phyloP scores from a whole-genome alignment of 2,888 invertebrate species.

The Andrena dorsata region DNA sequence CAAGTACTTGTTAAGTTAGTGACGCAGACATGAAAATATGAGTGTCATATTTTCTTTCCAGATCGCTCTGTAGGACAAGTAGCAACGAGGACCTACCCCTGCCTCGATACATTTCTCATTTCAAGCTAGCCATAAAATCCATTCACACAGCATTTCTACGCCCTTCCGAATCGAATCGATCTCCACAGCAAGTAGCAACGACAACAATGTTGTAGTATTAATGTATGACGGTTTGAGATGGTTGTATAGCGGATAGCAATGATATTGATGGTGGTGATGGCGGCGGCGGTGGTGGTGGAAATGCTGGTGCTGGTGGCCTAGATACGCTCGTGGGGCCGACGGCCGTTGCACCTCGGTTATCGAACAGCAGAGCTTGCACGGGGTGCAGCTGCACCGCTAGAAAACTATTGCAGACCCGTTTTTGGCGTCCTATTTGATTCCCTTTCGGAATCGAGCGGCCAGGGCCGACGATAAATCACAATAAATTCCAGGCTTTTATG shows the following conservation, averaged over 20 bases:
- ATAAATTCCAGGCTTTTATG: background rate
- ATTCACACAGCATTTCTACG: background rate
- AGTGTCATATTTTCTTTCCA: no score
- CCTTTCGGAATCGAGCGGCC: conserved; percentile 27
- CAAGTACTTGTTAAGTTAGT: no score
- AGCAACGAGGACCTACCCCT: no score
- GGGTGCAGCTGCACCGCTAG: conserved; percentile 72
- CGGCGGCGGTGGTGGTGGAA: conserved; percentile 49
- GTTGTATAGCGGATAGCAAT: conserved; percentile 48
- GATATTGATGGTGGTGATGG: conserved; percentile 51
- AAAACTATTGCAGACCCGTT: conserved; percentile 61
- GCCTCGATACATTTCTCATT: background rate
- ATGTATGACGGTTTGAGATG: conserved; percentile 30
- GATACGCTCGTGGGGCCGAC: conserved; percentile 80
- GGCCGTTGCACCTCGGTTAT: conserved; percentile 82
- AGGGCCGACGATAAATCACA: background rate
- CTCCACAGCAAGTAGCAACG: background rate
- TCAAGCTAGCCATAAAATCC: background rate
- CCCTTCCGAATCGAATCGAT: background rate
- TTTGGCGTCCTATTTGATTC: conserved; percentile 46
- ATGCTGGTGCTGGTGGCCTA: conserved; percentile 77
- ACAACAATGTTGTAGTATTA: conserved; percentile 30
- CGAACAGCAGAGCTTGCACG: conserved; percentile 78
- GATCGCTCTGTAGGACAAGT: no score
- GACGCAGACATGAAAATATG: no score